Evolutionary conservation across 2,113 vertebrate genomes (phyloP).

Genomic region (Onychostoma macrolepis): DNA sequence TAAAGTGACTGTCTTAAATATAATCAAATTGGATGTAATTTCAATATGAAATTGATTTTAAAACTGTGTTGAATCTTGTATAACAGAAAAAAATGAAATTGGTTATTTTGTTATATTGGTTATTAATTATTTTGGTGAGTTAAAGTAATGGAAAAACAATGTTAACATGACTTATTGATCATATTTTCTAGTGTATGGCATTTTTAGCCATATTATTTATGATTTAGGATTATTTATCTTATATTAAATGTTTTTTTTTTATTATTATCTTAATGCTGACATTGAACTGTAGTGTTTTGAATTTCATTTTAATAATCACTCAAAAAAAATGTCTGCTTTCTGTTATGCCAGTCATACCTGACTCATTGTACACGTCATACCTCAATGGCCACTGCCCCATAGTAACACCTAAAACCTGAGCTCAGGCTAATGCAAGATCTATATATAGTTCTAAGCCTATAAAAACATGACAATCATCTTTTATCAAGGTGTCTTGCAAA

Average conservation of each 20-base stretch:
- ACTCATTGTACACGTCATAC: slow-evolving; percentile 43
- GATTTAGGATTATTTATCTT: not conserved
- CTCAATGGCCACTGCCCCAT: slow-evolving; percentile 39
- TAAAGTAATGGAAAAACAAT: too few species aligned
- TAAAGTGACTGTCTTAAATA: too few species aligned
- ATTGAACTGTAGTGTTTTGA: not conserved
- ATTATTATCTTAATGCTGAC: not conserved
- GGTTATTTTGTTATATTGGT: too few species aligned
- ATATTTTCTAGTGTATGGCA: too few species aligned
- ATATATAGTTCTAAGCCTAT: not conserved
- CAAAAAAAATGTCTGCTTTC: not conserved
- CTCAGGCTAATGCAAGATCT: slow-evolving; percentile 4
- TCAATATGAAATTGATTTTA: not conserved
- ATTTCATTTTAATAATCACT: not conserved
- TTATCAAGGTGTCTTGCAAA: not conserved
- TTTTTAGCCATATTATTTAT: not conserved
- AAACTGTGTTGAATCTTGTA: too few species aligned
- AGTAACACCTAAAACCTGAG: slow-evolving; percentile 44
- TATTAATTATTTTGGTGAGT: too few species aligned
- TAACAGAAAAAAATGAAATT: too few species aligned
- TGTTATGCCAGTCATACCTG: slow-evolving; percentile 46
- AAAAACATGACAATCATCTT: not conserved
- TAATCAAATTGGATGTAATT: not conserved
- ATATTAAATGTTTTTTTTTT: not conserved
- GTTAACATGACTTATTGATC: too few species aligned